A percentile compares a stretch with the other conserved stretches of the same genome.
Conservation (phyloP, 2,113 vertebrate species). For the Morphnarchus princeps region DNA sequence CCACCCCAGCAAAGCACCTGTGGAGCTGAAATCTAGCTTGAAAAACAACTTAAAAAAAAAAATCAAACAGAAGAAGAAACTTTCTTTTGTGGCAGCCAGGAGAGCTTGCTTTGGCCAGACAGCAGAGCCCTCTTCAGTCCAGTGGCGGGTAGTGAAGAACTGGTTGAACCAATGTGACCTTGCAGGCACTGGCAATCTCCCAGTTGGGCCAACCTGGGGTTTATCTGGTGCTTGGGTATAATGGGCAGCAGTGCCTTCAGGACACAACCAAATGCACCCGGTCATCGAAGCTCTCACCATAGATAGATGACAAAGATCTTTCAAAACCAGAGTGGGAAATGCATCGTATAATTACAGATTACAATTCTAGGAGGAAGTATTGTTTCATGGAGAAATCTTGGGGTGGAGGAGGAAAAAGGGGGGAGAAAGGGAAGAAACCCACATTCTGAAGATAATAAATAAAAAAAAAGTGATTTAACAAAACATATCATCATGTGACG, state of each 20-base stretch:
- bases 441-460: conserved; percentile 11
- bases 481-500: conserved; percentile 28
- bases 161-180: background rate
- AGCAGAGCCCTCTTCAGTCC: conserved; percentile 64
- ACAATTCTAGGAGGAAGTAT: background rate
- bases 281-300: background rate
- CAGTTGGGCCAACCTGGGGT: background rate
- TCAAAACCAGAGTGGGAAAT: background rate
- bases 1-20: background rate
- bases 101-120: conserved; percentile 19
- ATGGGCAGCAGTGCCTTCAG: background rate
- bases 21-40: background rate
- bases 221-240: conserved; percentile 7
- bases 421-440: background rate
- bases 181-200: background rate
- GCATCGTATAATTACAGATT: background rate
- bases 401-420: background rate
- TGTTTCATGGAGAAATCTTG: background rate
- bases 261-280: background rate
- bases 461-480: background rate
- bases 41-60: background rate
- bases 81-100: background rate
- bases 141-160: background rate
- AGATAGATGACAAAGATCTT: background rate
- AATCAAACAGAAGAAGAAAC: background rate